Evolutionary conservation across 2,797 vertebrate genomes (phyloP).

Genomic region (Ctenopoma kingsleyae): DNA sequence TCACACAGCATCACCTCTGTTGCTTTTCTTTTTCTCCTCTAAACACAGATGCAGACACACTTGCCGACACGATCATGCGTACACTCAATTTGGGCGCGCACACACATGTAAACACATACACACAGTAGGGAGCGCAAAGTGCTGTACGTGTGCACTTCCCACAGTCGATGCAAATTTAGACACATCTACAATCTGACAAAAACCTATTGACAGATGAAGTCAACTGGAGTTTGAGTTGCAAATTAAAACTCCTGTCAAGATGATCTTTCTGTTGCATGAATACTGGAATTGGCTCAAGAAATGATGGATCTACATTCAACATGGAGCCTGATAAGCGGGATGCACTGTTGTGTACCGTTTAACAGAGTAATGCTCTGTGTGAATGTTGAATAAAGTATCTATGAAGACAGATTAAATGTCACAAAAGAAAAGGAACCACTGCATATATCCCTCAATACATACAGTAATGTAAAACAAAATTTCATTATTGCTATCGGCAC

Average conservation of each 20-base stretch:
- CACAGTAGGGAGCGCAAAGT: too few species aligned
- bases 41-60: conserved; percentile 39
- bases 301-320: conserved; percentile 44
- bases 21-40: conserved; percentile 39
- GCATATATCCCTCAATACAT: background rate
- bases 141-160: background rate
- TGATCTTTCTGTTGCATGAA: conserved; percentile 44
- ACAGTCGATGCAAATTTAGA: conserved; percentile 10
- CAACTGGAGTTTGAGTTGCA: conserved; percentile 52
- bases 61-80: conserved; percentile 12
- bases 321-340: background rate
- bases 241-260: conserved; percentile 61
- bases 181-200: conserved; percentile 49
- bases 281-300: conserved; percentile 26
- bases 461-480: conserved; percentile 12
- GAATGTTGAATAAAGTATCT: background rate
- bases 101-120: background rate
- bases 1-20: conserved; percentile 64
- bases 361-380: conserved; percentile 1
- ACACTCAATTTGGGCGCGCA: background rate
- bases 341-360: background rate
- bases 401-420: conserved; percentile 20
- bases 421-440: background rate
- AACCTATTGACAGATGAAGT: conserved; percentile 22
- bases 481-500: background rate